phyloP scores from a whole-genome alignment of 1,140 invertebrate species.

The Drosophila bipectinata region DNA sequence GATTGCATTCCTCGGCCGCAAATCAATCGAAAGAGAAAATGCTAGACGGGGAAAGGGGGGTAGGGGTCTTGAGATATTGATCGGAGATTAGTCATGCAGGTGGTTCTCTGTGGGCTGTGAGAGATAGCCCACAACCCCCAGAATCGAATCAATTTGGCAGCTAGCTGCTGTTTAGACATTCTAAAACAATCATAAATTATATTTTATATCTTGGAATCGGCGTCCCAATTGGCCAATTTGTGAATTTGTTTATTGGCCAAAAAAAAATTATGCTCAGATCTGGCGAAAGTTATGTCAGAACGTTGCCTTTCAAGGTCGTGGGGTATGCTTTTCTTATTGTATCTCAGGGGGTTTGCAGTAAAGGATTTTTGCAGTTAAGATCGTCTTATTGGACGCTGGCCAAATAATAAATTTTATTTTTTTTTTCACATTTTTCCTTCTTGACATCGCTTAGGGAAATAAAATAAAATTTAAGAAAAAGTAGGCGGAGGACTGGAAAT shows the following conservation, averaged over 20 bases:
- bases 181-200: conserved; percentile 61
- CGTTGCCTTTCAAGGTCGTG: conserved; percentile 65
- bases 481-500: conserved; percentile 3
- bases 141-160: conserved; percentile 30
- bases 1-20: background rate
- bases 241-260: conserved; percentile 68
- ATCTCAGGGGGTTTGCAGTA: conserved; percentile 37
- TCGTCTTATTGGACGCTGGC: conserved; percentile 48
- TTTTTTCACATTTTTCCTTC: conserved; percentile 35
- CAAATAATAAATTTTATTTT: conserved; percentile 69
- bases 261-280: conserved; percentile 61
- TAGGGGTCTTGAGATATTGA: background rate
- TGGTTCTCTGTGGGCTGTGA: conserved; percentile 41
- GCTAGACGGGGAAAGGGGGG: background rate
- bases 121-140: background rate
- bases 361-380: conserved; percentile 77
- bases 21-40: conserved; percentile 1
- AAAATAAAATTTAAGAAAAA: conserved; percentile 7
- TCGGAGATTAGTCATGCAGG: conserved; percentile 71
- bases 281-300: conserved; percentile 54
- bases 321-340: conserved; percentile 7
- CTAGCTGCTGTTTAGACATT: conserved; percentile 53
- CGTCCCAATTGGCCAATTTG: conserved; percentile 55
- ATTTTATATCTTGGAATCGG: conserved; percentile 59
- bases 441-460: conserved; percentile 12